Conservation (phyloP, 1,140 invertebrate genomes). For the Venturia canescens region DNA sequence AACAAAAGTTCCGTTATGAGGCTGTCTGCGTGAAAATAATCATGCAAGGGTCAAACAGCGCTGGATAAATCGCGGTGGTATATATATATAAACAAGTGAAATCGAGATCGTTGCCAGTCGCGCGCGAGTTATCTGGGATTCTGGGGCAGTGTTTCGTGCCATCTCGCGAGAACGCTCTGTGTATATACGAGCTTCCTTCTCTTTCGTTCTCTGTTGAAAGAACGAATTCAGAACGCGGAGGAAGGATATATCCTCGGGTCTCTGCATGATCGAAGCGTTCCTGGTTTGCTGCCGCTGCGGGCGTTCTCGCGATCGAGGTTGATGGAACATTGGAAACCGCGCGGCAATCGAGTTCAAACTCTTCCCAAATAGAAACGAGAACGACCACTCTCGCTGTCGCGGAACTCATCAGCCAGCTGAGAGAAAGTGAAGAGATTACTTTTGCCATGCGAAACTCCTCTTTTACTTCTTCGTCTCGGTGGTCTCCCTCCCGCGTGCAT, state of each 20-base stretch:
- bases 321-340: conserved; percentile 32
- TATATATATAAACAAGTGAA: conserved; percentile 43
- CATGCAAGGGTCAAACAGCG: too few species aligned
- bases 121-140: conserved; percentile 48
- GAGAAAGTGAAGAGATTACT: conserved; percentile 67
- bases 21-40: too few species aligned
- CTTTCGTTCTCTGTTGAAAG: neutral
- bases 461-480: conserved; percentile 25
- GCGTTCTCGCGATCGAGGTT: neutral
- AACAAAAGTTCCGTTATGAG: too few species aligned
- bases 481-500: neutral
- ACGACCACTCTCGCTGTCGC: conserved; percentile 60
- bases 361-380: conserved; percentile 48
- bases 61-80: neutral
- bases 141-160: conserved; percentile 43
- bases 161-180: neutral
- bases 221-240: neutral
- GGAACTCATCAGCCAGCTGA: conserved; percentile 43
- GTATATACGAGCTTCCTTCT: neutral
- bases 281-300: neutral
- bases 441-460: conserved; percentile 30
- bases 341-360: conserved; percentile 7
- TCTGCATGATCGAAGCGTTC: conserved; percentile 1
- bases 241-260: too few species aligned
- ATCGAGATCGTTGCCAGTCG: conserved; percentile 43